Percentiles rank a stretch among this genome's conserved stretches.
These are phyloP conservation scores for Ianthella basta DNA, from an alignment of 37 sponge, comb jelly and placozoan species.

Conservation along the genomic window DNA sequence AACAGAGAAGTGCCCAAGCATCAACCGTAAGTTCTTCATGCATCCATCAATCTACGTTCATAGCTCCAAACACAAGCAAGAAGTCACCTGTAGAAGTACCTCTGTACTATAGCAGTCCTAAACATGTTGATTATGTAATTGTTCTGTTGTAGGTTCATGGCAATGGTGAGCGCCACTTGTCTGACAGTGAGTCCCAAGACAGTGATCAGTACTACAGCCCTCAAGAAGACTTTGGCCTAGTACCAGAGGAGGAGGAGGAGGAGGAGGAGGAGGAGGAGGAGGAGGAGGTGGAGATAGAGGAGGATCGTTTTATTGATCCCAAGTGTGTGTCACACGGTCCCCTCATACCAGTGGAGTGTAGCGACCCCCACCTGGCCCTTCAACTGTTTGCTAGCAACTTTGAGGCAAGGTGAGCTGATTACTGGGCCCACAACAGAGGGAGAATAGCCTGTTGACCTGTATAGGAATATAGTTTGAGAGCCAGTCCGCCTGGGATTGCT, in stretches of 20 bases:
- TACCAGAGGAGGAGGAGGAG: conserved; percentile 11
- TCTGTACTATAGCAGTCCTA: too few species aligned
- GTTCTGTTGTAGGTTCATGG: not conserved
- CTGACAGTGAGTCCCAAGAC: not conserved
- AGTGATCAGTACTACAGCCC: conserved; percentile 43
- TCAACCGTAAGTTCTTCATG: too few species aligned
- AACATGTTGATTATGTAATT: too few species aligned
- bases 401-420: conserved; percentile 47
- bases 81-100: too few species aligned
- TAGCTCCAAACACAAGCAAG: too few species aligned
- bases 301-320: conserved; percentile 2
- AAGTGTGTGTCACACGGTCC: conserved; percentile 1
- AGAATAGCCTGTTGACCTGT: too few species aligned
- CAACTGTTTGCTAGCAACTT: conserved; percentile 62
- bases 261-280: conserved; percentile 32
- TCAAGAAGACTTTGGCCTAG: conserved; percentile 5
- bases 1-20: too few species aligned
- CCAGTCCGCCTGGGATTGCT: too few species aligned
- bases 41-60: too few species aligned
- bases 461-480: too few species aligned
- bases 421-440: too few species aligned
- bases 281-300: conserved; percentile 26
- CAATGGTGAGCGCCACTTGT: too few species aligned
- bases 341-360: conserved; percentile 65
- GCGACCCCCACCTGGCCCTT: conserved; percentile 64